A percentile compares a stretch with the other conserved stretches of the same genome.
Conservation (phyloP, 2,797 vertebrate species). For the Lindbergichthys nudifrons region DNA sequence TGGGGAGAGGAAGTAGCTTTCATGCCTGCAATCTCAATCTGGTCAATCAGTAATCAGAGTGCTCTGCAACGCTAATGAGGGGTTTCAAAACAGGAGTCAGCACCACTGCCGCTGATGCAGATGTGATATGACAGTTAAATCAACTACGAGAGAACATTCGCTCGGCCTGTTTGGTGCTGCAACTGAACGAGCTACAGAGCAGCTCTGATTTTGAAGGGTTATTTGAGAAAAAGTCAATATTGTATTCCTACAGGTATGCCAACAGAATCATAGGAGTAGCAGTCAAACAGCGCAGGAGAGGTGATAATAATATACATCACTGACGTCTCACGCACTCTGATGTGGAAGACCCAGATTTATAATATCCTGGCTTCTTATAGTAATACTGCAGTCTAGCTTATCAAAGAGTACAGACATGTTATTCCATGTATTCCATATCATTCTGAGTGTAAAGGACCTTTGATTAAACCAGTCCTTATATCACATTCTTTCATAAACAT, state of each 20-base stretch:
- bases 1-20: slow-evolving; percentile 64
- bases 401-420: slow-evolving; percentile 1
- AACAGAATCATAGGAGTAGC: slow-evolving; percentile 22
- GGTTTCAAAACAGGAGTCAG: slow-evolving; percentile 60
- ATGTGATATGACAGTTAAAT: slow-evolving; percentile 75
- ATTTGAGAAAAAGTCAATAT: slow-evolving; percentile 47
- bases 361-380: slow-evolving; percentile 12
- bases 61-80: slow-evolving; percentile 74
- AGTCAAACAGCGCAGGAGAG: slow-evolving; percentile 35
- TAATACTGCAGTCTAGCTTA: slow-evolving; percentile 3
- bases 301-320: slow-evolving; percentile 38
- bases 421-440: slow-evolving; percentile 26
- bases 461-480: slow-evolving; percentile 32
- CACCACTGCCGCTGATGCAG: slow-evolving; percentile 62
- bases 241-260: slow-evolving; percentile 35
- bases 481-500: slow-evolving; percentile 29
- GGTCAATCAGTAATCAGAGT: slow-evolving; percentile 80
- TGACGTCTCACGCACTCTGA: slow-evolving; percentile 18
- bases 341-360: slow-evolving; percentile 38
- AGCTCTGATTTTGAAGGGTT: slow-evolving; percentile 46
- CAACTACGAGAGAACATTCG: slow-evolving; percentile 43
- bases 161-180: slow-evolving; percentile 32
- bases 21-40: slow-evolving; percentile 66
- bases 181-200: slow-evolving; percentile 24
- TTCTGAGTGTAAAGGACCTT: slow-evolving; percentile 27